Conservation (phyloP, 1,140 invertebrate species). For the Cherax destructor region DNA sequence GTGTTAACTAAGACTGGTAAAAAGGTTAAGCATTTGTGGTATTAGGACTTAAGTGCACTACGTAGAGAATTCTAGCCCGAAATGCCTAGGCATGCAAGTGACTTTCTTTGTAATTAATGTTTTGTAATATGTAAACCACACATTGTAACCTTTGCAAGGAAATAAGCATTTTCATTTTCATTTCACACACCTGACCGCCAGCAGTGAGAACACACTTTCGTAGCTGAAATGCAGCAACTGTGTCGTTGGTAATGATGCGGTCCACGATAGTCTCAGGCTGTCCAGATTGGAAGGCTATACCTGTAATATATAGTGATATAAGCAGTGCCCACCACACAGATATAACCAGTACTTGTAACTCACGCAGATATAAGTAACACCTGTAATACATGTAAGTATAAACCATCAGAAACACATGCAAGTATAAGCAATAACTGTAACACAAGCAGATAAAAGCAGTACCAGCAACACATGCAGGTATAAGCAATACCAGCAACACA, state of each 20-base stretch:
- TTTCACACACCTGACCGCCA: constrained; percentile 54
- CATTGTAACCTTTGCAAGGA: no score
- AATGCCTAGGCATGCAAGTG: no score
- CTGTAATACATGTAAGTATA: neutral
- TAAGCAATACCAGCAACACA: constrained; percentile 1
- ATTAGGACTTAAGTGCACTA: no score
- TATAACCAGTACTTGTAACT: neutral
- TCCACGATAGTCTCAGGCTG: constrained; percentile 66
- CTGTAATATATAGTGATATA: constrained; percentile 18
- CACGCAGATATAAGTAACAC: neutral
- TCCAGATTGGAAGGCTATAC: constrained; percentile 52
- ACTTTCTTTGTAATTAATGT: no score
- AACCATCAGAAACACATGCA: neutral
- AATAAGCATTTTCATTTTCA: no score
- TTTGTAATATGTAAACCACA: no score
- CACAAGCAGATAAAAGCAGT: neutral
- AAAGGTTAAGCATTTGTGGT: no score
- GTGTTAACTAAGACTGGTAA: no score
- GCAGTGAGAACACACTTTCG: constrained; percentile 43
- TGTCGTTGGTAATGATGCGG: constrained; percentile 54
- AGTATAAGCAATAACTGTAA: no score
- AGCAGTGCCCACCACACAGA: no score
- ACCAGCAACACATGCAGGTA: constrained; percentile 14
- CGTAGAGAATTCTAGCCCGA: no score
- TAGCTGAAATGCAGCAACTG: constrained; percentile 1